Evolutionary conservation across 1,140 invertebrate species (phyloP), one percentile per base, ranked within the genome.

Genomic region (Heliconius melpomene): DNA sequence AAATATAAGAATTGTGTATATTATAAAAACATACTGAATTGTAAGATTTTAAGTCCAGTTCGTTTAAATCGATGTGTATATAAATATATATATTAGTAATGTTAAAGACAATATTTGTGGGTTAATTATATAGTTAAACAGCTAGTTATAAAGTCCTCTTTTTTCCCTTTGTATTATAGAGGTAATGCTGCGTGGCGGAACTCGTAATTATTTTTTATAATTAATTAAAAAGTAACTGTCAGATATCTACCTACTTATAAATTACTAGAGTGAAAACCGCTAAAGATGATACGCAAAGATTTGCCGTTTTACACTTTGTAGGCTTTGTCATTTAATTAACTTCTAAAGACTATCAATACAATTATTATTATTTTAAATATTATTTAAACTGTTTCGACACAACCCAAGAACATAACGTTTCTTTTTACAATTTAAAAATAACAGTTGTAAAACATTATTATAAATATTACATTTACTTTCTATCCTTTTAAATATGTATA

Each of bases 381-480:
- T n/a, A n/a, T n/a, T n/a, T n/a, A n/a, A n/a, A n/a, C n/a, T n/a
- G n/a, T 13, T 70, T 26, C 5, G 16, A 32, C 66, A 13, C 1
- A 32, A 26, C 23, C 11, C 66, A 18, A 52, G 18, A 5, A 52
- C 50, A 20, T 52, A 7, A 52, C 50, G 26, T 2, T 36, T 29
- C 11, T 71, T 32, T 32, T 71, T 29, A 46, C 3, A 72, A 32
- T 8, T 7, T 74, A 29, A 26, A 46, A 46, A 74, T 74, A 74
- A 29, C 52, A 11, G 13, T 18, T 29, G 40, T 46, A 32, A 18
- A 29, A 29, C 20, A 11, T 66, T 46, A 40, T 8, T 40, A 23
- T 75, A 38, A 66, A 46, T 66, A 75, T 26, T 40, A 50, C 3
- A 71, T 75, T 79, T 50, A 57, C 78, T 79, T 79, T 72, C 74